phyloP scores from a whole-genome alignment of 1,140 invertebrate genomes.

The Nasonia longicornis region DNA sequence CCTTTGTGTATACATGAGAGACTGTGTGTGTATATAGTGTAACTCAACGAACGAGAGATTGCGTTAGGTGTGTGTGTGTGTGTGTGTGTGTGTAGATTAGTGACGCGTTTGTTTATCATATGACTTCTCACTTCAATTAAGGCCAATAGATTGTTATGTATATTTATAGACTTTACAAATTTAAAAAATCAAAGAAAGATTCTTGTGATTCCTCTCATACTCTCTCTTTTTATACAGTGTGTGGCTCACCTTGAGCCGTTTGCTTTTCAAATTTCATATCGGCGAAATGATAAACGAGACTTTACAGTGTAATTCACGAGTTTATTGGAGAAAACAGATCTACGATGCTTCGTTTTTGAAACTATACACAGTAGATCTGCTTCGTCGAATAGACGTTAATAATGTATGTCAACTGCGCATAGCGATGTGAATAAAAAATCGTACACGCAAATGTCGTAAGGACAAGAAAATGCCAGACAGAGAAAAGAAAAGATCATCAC shows the following conservation, averaged over 20 bases:
- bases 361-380: background rate
- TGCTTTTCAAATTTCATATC: background rate
- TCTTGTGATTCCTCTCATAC: background rate
- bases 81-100: background rate
- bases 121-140: slow-evolving; percentile 42
- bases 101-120: background rate
- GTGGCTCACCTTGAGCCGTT: no score
- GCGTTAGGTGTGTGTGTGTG: background rate
- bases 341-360: background rate
- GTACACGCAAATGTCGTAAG: background rate
- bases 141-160: slow-evolving; percentile 40
- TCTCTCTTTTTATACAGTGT: background rate
- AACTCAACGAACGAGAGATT: slow-evolving; percentile 24
- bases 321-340: background rate
- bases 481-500: slow-evolving; percentile 7
- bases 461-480: background rate
- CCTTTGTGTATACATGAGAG: background rate
- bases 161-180: slow-evolving; percentile 18
- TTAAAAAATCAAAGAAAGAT: slow-evolving; percentile 6
- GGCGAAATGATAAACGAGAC: background rate
- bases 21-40: background rate
- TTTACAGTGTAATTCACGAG: background rate
- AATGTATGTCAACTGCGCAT: background rate
- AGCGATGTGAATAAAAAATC: no score
- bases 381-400: background rate